phyloP scores from a whole-genome alignment of 1,140 invertebrate species.

The Aethina tumida region DNA sequence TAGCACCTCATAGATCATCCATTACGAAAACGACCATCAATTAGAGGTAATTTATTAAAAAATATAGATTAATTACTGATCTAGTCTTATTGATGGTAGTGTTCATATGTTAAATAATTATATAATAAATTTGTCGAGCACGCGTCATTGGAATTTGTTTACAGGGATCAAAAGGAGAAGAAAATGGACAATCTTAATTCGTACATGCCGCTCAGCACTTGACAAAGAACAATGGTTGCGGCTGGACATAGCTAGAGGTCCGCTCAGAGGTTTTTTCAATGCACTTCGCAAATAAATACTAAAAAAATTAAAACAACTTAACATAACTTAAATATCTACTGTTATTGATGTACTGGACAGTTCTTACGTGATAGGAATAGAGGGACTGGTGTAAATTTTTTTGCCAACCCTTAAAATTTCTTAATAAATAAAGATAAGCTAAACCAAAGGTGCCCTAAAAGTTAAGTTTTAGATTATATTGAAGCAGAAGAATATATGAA shows the following conservation, averaged over 20 bases:
- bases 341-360: conserved; percentile 26
- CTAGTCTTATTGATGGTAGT: too few species aligned
- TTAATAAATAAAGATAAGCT: conserved; percentile 32
- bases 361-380: conserved; percentile 27
- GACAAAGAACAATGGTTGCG: conserved; percentile 31
- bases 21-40: too few species aligned
- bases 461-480: conserved; percentile 34
- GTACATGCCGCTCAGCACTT: conserved; percentile 35
- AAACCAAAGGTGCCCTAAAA: conserved; percentile 41
- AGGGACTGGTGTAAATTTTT: conserved; percentile 14
- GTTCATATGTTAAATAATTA: too few species aligned
- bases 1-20: too few species aligned
- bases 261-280: conserved; percentile 9
- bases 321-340: conserved; percentile 30
- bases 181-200: conserved; percentile 58
- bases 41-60: too few species aligned
- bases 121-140: too few species aligned
- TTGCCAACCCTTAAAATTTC: conserved; percentile 19
- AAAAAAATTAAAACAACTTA: conserved; percentile 12
- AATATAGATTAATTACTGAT: too few species aligned
- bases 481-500: conserved; percentile 7
- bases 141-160: conserved; percentile 26
- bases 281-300: conserved; percentile 8
- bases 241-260: conserved; percentile 28
- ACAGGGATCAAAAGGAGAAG: conserved; percentile 58